Conservation (phyloP, 2,888 invertebrate genomes). For the Sacculina carcini region DNA sequence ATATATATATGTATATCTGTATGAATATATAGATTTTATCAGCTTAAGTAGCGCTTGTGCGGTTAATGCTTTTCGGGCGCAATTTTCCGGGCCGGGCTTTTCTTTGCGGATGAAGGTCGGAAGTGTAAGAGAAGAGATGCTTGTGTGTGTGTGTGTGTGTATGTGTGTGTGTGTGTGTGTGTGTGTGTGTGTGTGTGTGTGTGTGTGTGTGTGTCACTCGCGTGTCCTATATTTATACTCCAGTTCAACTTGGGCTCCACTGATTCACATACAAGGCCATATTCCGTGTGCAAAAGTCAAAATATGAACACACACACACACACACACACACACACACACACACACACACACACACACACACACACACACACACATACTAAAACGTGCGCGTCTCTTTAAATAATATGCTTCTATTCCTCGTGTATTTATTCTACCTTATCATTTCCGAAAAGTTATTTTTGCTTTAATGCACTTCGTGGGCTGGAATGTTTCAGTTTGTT, state of each 20-base stretch:
- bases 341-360: background rate
- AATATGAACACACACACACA: background rate
- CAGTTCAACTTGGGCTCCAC: background rate
- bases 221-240: background rate
- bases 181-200: background rate
- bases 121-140: no score
- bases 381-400: no score
- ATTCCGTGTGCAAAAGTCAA: background rate
- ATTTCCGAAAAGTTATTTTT: no score
- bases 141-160: background rate
- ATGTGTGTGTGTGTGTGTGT: background rate
- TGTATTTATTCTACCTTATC: no score
- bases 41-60: no score
- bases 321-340: background rate
- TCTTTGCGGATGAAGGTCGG: no score
- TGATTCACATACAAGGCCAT: background rate
- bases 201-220: background rate
- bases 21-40: no score
- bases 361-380: background rate
- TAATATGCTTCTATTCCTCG: no score
- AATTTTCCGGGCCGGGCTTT: no score
- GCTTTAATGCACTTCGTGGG: no score
- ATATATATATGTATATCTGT: constrained; percentile 1
- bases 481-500: no score
- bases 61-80: no score